Evolutionary conservation across 2,888 invertebrate species (phyloP).

Genomic region (Trissolcus brochymenae): DNA sequence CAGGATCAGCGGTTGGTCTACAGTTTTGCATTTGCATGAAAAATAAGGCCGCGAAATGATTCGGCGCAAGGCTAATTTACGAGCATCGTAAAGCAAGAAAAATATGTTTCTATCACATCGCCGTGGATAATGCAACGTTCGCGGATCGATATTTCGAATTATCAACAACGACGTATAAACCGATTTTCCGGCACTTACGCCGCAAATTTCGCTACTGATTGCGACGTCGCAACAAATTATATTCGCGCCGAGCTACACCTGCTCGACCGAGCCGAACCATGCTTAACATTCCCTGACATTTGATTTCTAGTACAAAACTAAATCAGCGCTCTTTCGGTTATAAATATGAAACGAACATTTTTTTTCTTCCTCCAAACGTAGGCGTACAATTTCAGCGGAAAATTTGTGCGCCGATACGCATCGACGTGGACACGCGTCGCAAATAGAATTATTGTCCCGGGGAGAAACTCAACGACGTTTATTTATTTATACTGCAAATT

Average conservation of each 20-base stretch:
- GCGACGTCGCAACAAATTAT: conserved; percentile 46
- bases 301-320: conserved; percentile 28
- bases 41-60: conserved; percentile 43
- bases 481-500: neutral
- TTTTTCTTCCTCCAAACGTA: too few species aligned
- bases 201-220: conserved; percentile 44
- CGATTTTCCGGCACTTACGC: conserved; percentile 32
- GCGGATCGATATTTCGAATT: conserved; percentile 39
- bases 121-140: conserved; percentile 32
- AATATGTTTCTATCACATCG: conserved; percentile 30
- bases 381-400: conserved; percentile 6
- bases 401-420: conserved; percentile 9
- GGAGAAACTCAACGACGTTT: neutral
- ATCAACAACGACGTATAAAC: conserved; percentile 46
- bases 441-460: conserved; percentile 1
- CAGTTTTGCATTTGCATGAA: conserved; percentile 35
- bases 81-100: conserved; percentile 41
- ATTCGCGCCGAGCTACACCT: conserved; percentile 34
- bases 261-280: conserved; percentile 40
- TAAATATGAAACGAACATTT: conserved; percentile 28
- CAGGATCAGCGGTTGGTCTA: conserved; percentile 6
- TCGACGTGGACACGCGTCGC: neutral
- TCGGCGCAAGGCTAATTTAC: conserved; percentile 36
- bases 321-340: conserved; percentile 30
- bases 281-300: conserved; percentile 46